Percentiles rank a stretch among this genome's conserved stretches.
These are phyloP conservation scores for Podocnemis expansa DNA, from an alignment of 2,113 vertebrate genomes.

Conservation along the genomic window DNA sequence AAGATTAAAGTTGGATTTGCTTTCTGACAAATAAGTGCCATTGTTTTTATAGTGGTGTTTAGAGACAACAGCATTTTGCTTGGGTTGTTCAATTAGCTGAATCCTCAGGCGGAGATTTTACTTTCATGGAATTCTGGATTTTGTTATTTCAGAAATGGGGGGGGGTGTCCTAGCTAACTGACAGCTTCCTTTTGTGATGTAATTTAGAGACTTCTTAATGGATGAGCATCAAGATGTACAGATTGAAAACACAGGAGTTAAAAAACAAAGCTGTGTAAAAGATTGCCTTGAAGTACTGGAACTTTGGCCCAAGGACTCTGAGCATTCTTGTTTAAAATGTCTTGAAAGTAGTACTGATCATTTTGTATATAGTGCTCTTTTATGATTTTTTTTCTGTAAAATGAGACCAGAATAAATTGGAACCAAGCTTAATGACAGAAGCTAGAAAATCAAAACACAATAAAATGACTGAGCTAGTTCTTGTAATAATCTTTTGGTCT, in stretches of 20 bases:
- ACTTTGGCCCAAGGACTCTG: slow-evolving; percentile 50
- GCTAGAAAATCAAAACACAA: not conserved
- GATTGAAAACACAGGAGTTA: slow-evolving; percentile 27
- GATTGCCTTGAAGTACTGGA: slow-evolving; percentile 53
- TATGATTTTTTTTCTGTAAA: slow-evolving; percentile 39
- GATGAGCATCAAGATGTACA: slow-evolving; percentile 32
- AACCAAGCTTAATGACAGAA: slow-evolving; percentile 43
- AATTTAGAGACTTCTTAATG: slow-evolving; percentile 1
- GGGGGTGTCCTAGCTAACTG: slow-evolving; percentile 30
- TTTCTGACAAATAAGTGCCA: not conserved
- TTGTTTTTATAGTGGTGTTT: slow-evolving; percentile 24
- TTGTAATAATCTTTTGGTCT: slow-evolving; percentile 34
- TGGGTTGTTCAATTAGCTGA: slow-evolving; percentile 36
- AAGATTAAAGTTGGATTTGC: slow-evolving; percentile 12
- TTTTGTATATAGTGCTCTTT: slow-evolving; percentile 57
- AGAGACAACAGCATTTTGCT: slow-evolving; percentile 11
- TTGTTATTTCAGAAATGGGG: slow-evolving; percentile 41
- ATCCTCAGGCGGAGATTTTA: slow-evolving; percentile 22
- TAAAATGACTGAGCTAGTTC: not conserved
- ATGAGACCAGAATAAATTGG: slow-evolving; percentile 50
- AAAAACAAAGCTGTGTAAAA: slow-evolving; percentile 61
- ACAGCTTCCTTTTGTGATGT: slow-evolving; percentile 41
- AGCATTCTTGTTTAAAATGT: slow-evolving; percentile 59
- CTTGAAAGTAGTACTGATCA: slow-evolving; percentile 46
- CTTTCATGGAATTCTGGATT: slow-evolving; percentile 25